Base-by-base conservation (phyloP, 2,888 invertebrate genomes). In the Macroteleia sp. region DNA sequence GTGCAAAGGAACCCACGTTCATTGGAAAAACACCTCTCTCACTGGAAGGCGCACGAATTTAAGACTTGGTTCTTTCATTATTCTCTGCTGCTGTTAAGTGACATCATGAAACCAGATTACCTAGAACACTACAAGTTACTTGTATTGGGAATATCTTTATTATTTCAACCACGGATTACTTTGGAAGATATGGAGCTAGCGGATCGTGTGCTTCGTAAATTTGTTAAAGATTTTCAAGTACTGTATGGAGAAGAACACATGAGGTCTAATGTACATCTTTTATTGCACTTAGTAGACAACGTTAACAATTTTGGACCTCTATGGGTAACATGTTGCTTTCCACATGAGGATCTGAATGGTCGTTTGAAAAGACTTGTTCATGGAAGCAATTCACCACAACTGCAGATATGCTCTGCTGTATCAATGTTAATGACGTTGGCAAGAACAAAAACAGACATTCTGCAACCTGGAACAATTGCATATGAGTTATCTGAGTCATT, bases 31-130 rank as follows among this genome's bases (percentile, higher is more conserved):
- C 25, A 54, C 25, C 32, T 69, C 2, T 48, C 25, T 0, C 62
- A 81, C 48, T 83, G 77, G 76, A 83, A 84, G 59, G 81, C 80
- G 0, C 64, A 61, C 6, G 83, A 83, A 39, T 57, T 81, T 0
- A 82, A 80, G 74, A 14, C 34, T 3, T 80, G 64, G 61, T 34
- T 81, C 10, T 62, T 80, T 10, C 52, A 75, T 30, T 83, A 82
- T 42, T 82, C 81, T 8, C 14, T 82, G 32, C 78, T 77, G 12
- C 39, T 83, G 34, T 42, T 85, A 22, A 10, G 64, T 17, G 67
- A 76, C 19, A 46, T 81, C 16, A 80, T 85, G 82, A 16, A 14
- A 8, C 8, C 34, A 1, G 44, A 36, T 9, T 30, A 30, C 9
- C 9, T 30, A 10, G 9, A 30, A 9, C 5, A 30, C 30, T 30